Evolutionary conservation across 1,140 invertebrate species (phyloP).

Genomic region (Hetaerina americana): DNA sequence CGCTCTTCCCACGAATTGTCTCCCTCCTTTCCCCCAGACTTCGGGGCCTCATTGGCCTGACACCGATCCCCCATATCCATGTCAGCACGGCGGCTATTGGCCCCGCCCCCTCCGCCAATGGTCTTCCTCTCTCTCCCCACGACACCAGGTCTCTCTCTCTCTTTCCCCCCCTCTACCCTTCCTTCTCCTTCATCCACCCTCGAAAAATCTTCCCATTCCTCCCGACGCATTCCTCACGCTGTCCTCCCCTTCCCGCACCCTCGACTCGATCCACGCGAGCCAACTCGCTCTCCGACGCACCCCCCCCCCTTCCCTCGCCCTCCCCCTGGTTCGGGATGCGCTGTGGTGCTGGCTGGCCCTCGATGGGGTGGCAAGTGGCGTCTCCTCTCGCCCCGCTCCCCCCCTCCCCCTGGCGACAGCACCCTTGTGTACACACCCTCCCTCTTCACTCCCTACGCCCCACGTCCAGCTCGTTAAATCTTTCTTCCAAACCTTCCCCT

Average conservation of each 20-base stretch:
- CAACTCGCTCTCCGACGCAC: neutral
- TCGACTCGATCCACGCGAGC: neutral
- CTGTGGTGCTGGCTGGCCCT: no score
- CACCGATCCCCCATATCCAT: neutral
- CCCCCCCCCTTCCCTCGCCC: neutral
- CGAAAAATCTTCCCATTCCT: no score
- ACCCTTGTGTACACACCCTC: no score
- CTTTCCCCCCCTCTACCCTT: no score
- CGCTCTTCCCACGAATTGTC: neutral
- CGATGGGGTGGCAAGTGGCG: no score
- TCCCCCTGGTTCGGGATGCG: neutral
- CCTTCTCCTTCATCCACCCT: no score
- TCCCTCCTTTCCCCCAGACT: no score
- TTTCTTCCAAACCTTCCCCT: no score
- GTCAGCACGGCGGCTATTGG: neutral
- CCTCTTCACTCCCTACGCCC: no score
- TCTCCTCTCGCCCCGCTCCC: neutral
- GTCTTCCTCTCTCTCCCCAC: neutral
- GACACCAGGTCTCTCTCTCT: no score
- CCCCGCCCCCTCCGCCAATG: neutral
- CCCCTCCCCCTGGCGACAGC: neutral
- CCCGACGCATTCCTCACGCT: no score
- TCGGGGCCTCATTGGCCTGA: neutral
- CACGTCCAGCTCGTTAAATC: no score
- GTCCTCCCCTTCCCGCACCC: neutral